These are phyloP conservation scores for Meiosimyza decipiens DNA, from an alignment of 2,888 invertebrate genomes.

Conservation along the genomic window DNA sequence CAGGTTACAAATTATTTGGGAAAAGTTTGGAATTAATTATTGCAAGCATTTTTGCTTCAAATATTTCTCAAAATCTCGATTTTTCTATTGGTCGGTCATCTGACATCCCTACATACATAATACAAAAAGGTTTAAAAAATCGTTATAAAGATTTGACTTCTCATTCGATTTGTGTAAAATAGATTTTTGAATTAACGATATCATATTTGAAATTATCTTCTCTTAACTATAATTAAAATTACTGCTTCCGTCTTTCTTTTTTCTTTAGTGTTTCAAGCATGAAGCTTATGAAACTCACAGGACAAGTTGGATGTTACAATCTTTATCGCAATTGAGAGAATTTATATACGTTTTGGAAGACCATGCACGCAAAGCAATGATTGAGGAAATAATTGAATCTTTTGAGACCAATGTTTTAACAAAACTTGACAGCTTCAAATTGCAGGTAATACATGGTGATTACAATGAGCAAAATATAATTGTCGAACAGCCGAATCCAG, in stretches of 20 bases:
- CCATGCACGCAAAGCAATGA: constrained; percentile 70
- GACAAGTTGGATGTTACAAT: constrained; percentile 82
- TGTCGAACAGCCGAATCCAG: constrained; percentile 66
- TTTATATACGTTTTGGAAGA: constrained; percentile 81
- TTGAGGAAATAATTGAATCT: constrained; percentile 71
- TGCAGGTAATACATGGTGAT: constrained; percentile 87
- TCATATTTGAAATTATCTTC: no score
- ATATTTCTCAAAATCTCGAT: no score
- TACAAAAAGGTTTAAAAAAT: no score
- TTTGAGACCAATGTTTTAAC: constrained; percentile 77
- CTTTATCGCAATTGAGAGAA: constrained; percentile 75
- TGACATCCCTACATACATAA: no score
- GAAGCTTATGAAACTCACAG: constrained; percentile 74
- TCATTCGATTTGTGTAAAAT: no score
- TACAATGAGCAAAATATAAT: constrained; percentile 91
- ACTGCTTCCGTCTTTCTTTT: constrained; percentile 10
- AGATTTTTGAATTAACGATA: no score
- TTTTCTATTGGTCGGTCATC: no score
- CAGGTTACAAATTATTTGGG: no score
- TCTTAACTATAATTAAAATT: no score
- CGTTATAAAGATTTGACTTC: no score
- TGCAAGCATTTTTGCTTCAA: no score
- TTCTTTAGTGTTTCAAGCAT: constrained; percentile 76
- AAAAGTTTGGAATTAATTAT: no score
- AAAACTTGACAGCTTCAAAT: constrained; percentile 71